Evolutionary conservation across 92 coral and sea anemone genomes (phyloP).

Genomic region (Zoanthus sansibaricus): DNA sequence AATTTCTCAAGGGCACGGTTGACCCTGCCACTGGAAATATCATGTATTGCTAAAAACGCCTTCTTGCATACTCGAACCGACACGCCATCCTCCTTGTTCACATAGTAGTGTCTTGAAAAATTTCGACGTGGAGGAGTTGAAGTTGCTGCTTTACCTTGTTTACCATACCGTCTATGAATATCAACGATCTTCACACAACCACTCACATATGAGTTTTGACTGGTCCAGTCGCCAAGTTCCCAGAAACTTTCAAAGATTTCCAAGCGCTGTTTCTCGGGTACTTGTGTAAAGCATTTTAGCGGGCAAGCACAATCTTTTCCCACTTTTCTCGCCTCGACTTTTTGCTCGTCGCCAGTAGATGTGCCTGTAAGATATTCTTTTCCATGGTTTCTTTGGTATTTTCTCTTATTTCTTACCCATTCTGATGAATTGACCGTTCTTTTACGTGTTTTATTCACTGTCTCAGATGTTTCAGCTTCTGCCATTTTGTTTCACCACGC

Average conservation of each 20-base stretch:
- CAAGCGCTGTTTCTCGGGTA: constrained; percentile 38
- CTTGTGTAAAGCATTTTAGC: constrained; percentile 57
- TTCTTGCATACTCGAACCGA: constrained; percentile 58
- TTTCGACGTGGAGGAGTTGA: constrained; percentile 45
- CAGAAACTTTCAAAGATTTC: constrained; percentile 47
- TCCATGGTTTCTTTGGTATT: constrained; percentile 52
- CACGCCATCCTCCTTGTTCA: constrained; percentile 51
- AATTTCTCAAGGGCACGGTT: constrained; percentile 49
- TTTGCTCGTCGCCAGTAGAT: constrained; percentile 43
- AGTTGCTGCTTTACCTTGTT: constrained; percentile 38
- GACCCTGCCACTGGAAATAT: constrained; percentile 57
- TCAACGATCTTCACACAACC: constrained; percentile 52
- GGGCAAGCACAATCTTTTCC: constrained; percentile 56
- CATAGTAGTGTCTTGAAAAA: constrained; percentile 56
- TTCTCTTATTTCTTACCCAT: constrained; percentile 58
- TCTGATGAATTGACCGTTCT: constrained; percentile 48
- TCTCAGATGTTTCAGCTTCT: constrained; percentile 33
- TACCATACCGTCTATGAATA: constrained; percentile 54
- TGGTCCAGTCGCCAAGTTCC: constrained; percentile 63
- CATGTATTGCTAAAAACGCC: constrained; percentile 62
- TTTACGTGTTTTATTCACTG: constrained; percentile 55
- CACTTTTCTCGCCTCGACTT: constrained; percentile 52
- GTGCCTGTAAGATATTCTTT: constrained; percentile 52
- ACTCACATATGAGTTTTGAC: constrained; percentile 55
- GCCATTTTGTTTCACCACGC: constrained; percentile 54